Conservation (phyloP, 2,113 vertebrate genomes). For the Phaethornis superciliosus region DNA sequence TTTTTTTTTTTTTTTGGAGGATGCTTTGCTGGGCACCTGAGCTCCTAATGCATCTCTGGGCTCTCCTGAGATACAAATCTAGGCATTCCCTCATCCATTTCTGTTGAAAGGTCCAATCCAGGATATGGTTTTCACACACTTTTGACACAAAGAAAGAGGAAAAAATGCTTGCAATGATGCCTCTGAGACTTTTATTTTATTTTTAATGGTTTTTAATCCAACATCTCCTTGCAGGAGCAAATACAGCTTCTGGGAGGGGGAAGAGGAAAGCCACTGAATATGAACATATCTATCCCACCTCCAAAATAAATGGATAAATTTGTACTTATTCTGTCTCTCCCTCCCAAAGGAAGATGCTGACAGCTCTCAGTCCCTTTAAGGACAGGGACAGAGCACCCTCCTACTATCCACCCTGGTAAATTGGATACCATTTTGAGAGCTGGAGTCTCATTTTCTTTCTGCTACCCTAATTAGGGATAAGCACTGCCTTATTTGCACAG, state of each 20-base stretch:
- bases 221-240: neutral
- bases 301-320: neutral
- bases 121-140: neutral
- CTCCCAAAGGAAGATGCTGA: neutral
- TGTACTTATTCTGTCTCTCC: neutral
- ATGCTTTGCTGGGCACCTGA: neutral
- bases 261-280: neutral
- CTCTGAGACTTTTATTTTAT: fast-evolving
- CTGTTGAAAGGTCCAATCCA: neutral
- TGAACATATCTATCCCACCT: neutral
- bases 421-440: neutral
- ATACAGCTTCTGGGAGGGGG: neutral
- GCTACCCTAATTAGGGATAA: neutral
- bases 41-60: neutral
- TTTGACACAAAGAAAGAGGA: neutral
- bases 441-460: neutral
- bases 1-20: neutral
- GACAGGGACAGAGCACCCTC: neutral
- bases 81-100: neutral
- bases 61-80: neutral
- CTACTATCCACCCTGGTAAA: neutral
- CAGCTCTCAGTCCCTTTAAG: neutral
- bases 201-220: neutral
- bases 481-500: neutral
- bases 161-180: neutral